Evolutionary conservation across 2,113 vertebrate genomes (phyloP).

Genomic region (Carlito syrichta): DNA sequence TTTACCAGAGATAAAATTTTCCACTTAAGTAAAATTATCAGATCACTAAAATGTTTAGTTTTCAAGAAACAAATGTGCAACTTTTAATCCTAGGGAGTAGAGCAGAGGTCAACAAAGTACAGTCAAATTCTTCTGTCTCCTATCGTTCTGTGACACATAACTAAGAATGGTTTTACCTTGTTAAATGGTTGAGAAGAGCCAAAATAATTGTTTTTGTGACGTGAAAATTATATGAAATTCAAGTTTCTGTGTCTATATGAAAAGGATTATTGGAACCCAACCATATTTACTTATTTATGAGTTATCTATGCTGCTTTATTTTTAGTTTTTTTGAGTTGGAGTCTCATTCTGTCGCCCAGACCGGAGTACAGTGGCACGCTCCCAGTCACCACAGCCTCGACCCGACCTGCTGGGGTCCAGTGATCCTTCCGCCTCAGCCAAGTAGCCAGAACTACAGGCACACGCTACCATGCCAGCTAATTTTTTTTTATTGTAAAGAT

Average conservation of each 20-base stretch:
- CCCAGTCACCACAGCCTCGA: too few relatives aligned
- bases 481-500: too few relatives aligned
- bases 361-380: too few relatives aligned
- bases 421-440: too few relatives aligned
- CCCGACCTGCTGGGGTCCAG: too few relatives aligned
- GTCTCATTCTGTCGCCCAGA: too few relatives aligned
- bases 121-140: background rate
- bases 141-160: background rate
- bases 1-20: background rate
- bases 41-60: conserved; percentile 21
- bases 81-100: background rate
- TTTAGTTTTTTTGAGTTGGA: too few relatives aligned
- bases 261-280: background rate
- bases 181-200: background rate
- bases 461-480: too few relatives aligned
- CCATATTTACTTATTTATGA: background rate
- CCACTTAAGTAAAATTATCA: background rate
- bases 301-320: background rate
- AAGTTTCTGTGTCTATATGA: background rate
- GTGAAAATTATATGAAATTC: background rate
- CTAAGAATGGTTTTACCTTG: background rate
- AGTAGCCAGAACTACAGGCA: too few relatives aligned
- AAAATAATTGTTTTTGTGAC: background rate
- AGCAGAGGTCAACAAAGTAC: conserved; percentile 4
- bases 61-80: background rate